These are phyloP conservation scores for Umimayanthus kanabou DNA, from an alignment of 92 coral and sea anemone genomes.

Conservation along the genomic window DNA sequence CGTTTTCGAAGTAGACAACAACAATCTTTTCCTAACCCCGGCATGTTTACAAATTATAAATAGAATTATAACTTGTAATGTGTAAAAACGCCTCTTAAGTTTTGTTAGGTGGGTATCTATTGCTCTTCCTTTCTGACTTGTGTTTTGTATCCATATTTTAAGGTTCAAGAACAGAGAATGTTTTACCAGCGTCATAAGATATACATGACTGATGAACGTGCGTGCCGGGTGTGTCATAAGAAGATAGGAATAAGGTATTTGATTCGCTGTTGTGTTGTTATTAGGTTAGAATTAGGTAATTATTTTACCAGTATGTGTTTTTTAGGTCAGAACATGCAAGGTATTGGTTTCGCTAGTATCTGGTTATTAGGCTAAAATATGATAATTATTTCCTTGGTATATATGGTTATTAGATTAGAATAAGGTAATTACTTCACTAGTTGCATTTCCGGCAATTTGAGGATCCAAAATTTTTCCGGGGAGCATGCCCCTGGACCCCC, in stretches of 20 bases:
- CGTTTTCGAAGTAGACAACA: not conserved
- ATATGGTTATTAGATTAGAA: not conserved
- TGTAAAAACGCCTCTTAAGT: too few species aligned
- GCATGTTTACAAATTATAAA: too few species aligned
- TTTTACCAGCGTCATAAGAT: slow-evolving; percentile 90
- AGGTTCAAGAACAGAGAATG: slow-evolving; percentile 98
- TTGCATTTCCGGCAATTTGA: too few species aligned
- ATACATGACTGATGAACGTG: slow-evolving; percentile 89
- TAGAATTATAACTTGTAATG: too few species aligned
- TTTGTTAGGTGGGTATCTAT: too few species aligned
- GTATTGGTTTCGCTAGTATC: slow-evolving; percentile 28
- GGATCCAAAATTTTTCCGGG: too few species aligned
- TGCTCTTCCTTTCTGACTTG: not conserved
- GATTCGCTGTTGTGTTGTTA: too few species aligned
- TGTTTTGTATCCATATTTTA: not conserved
- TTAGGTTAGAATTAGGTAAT: not conserved
- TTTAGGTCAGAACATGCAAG: slow-evolving; percentile 29
- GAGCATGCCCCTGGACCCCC: too few species aligned
- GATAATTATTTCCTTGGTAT: not conserved
- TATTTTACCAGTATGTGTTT: too few species aligned
- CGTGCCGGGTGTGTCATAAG: slow-evolving; percentile 96
- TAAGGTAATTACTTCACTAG: not conserved
- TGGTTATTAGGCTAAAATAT: not conserved
- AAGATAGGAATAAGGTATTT: slow-evolving; percentile 93
- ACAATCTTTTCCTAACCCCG: too few species aligned